phyloP scores from a whole-genome alignment of 2,888 invertebrate genomes.

The Colletes collaris region DNA sequence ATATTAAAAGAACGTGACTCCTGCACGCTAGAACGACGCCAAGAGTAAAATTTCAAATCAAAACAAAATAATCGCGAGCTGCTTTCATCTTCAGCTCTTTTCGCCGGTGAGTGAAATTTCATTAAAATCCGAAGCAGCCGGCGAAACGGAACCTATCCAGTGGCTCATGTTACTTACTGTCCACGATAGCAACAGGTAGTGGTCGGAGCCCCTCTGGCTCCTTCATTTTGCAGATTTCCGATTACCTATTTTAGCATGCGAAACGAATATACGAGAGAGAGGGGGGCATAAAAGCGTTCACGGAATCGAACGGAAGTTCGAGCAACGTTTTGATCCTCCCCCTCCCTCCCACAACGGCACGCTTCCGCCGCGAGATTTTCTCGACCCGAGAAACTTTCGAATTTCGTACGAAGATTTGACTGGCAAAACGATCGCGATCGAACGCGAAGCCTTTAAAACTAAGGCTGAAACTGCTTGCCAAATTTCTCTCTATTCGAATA shows the following conservation, averaged over 20 bases:
- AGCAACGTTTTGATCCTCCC: constrained; percentile 20
- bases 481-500: no score
- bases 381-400: constrained; percentile 32
- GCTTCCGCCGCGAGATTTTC: constrained; percentile 6
- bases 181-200: constrained; percentile 69
- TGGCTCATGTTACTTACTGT: constrained; percentile 61
- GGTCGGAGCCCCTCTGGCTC: constrained; percentile 48
- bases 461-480: no score
- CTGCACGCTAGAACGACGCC: background rate
- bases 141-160: constrained; percentile 50
- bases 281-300: constrained; percentile 18
- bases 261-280: constrained; percentile 59
- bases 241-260: constrained; percentile 56
- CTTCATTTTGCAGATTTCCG: constrained; percentile 63
- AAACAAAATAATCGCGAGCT: constrained; percentile 25
- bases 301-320: constrained; percentile 33
- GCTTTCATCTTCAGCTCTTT: background rate
- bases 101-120: constrained; percentile 27
- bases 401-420: constrained; percentile 28
- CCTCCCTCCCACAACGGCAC: background rate
- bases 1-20: background rate
- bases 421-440: constrained; percentile 26
- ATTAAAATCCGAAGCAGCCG: constrained; percentile 52
- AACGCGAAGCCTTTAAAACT: background rate
- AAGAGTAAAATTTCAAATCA: constrained; percentile 1